Evolutionary conservation across 2,113 vertebrate species (phyloP).

Genomic region (Daboia siamensis): DNA sequence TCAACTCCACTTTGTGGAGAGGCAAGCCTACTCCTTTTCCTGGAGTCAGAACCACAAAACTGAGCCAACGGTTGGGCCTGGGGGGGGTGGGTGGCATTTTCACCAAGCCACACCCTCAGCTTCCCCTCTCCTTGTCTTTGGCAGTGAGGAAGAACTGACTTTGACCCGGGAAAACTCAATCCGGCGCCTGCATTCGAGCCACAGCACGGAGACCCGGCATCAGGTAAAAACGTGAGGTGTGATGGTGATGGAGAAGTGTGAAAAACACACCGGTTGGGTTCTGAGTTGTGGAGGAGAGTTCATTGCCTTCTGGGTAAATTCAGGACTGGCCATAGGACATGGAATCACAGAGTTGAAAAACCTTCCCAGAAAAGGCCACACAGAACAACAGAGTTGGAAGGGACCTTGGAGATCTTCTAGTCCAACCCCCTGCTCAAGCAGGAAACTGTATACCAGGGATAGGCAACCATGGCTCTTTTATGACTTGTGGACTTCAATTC

Average conservation of each 20-base stretch:
- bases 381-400: not conserved
- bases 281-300: too few relatives aligned
- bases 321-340: not conserved
- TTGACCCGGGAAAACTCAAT: constrained; percentile 84
- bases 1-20: not conserved
- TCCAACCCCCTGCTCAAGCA: not conserved
- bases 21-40: not conserved
- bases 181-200: constrained; percentile 82
- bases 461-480: too few relatives aligned
- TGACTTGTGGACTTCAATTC: too few relatives aligned
- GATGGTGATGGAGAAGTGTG: not conserved
- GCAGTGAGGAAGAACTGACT: constrained; percentile 82
- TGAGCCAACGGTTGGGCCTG: not conserved
- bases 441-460: too few relatives aligned
- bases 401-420: too few relatives aligned
- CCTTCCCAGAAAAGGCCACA: too few relatives aligned
- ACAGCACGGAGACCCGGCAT: constrained; percentile 71
- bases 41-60: not conserved
- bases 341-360: not conserved
- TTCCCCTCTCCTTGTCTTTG: not conserved
- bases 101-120: not conserved
- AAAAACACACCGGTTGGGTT: too few relatives aligned
- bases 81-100: not conserved
- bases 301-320: not conserved
- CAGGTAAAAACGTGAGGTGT: constrained; percentile 62